Percentiles rank a stretch among this genome's conserved stretches.
Evolutionary conservation across 2,113 vertebrate species (phyloP).

Genomic region (Hyaena hyaena): DNA sequence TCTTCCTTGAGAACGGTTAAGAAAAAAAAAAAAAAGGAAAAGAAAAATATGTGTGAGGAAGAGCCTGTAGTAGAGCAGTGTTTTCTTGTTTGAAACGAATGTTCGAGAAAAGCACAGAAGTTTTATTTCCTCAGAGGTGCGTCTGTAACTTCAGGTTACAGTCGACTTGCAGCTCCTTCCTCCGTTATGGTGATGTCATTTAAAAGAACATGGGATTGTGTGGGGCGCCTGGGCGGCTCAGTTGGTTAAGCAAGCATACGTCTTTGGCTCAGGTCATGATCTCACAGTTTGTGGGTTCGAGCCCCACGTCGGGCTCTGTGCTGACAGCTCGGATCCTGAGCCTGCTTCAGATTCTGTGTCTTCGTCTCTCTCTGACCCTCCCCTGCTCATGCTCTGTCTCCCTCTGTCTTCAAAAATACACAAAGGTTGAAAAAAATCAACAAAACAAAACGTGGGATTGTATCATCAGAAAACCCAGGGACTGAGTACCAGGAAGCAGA

Average conservation of each 20-base stretch:
- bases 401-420: no score
- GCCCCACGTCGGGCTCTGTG: no score
- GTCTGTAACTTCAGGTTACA: constrained; percentile 17
- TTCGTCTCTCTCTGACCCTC: no score
- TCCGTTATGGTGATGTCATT: not conserved
- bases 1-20: constrained; percentile 55
- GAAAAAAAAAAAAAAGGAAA: not conserved
- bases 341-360: no score
- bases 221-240: not conserved
- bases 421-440: no score
- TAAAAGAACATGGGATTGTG: not conserved
- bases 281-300: no score
- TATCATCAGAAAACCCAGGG: not conserved
- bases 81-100: constrained; percentile 52
- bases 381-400: no score
- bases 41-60: not conserved
- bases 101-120: constrained; percentile 60
- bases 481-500: not conserved
- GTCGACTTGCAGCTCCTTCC: not conserved
- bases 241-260: no score
- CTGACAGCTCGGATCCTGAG: no score
- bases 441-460: not conserved
- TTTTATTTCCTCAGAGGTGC: not conserved
- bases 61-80: not conserved
- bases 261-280: no score